Base-by-base conservation (phyloP, 1,140 invertebrate genomes). In the Bombus pascuorum region DNA sequence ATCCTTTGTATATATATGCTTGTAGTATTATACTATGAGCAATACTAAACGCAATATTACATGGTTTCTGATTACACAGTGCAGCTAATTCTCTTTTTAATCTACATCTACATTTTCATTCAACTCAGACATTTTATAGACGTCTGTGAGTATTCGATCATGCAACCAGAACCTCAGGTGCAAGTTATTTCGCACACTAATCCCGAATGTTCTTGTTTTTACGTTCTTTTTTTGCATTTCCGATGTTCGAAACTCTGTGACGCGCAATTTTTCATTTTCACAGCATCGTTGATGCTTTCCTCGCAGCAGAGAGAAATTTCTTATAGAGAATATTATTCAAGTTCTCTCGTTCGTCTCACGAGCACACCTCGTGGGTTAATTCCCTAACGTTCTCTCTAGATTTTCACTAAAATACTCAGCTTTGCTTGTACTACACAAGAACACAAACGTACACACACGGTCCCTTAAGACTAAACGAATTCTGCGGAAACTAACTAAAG, bases 381-480 rank as follows among this genome's bases (percentile, higher is more conserved):
- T 76, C 34, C 25, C 53, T 34, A 4, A 53, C 13, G 74, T 59
- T 76, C 25, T 39, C 74, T 76, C 74, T 59, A 25, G 74, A 15
- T 76, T 76, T 76, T 76, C 37, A 28, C 74, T 76, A 59, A 76
- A 59, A 76, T 76, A n/a, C 53, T 57, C 53, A 25, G 18, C 34
- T 13, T 4, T 39, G 34, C 74, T 59, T 13, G 25, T 15, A 34
- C n/a, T 59, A 76, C 53, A 37, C 34, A 59, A 39, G 34, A 76
- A 59, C 47, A 57, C 39, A n/a, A 12, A 42, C 47, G 22, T 37
- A 18, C 53, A 37, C 34, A 59, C 74, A 37, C 47, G 34, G 22
- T 37, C 25, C 74, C 34, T n/a, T 39, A 76, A 78, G 39, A 44
- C 37, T 65, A 78, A 78, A 78, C 76, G 59, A 62, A 78, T 78